Evolutionary conservation across 2,888 invertebrate genomes (phyloP).

Genomic region (Altica lythri): DNA sequence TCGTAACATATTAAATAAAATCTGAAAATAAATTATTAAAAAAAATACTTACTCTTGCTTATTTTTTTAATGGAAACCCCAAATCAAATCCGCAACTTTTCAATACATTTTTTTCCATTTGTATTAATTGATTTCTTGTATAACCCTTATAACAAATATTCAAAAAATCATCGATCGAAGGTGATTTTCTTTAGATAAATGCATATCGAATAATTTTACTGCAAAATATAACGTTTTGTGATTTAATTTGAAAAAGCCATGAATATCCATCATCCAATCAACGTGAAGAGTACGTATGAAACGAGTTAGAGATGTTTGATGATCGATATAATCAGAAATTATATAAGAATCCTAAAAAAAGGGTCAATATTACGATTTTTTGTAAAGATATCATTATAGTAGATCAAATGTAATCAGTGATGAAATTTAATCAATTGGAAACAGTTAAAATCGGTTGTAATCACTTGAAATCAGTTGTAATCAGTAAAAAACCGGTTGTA

Average conservation of each 20-base stretch:
- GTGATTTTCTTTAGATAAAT: conserved; percentile 78
- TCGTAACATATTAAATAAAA: too few relatives aligned
- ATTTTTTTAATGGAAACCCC: conserved; percentile 95
- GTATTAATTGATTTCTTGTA: conserved; percentile 77
- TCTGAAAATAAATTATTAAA: too few relatives aligned
- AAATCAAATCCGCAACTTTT: conserved; percentile 86
- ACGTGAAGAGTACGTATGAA: conserved; percentile 93
- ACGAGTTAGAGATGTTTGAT: conserved; percentile 76
- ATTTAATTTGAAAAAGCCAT: conserved; percentile 96
- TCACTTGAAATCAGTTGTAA: too few relatives aligned
- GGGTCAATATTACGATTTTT: too few relatives aligned
- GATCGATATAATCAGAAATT: conserved; percentile 80
- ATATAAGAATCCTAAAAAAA: conserved; percentile 68
- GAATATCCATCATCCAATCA: conserved; percentile 99
- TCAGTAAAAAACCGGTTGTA: too few relatives aligned
- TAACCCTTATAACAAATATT: conserved; percentile 98
- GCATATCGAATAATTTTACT: conserved; percentile 93
- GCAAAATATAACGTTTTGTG: conserved; percentile 97
- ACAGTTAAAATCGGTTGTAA: too few relatives aligned
- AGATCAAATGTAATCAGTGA: too few relatives aligned
- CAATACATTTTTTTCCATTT: conserved; percentile 89
- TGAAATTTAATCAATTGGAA: too few relatives aligned
- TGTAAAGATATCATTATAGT: too few relatives aligned
- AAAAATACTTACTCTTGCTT: conserved; percentile 87
- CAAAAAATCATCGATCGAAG: conserved; percentile 91